Evolutionary conservation across 2,113 vertebrate species (phyloP), one percentile per base, ranked within the genome.

Genomic region (Psammodynastes pulverulentus): DNA sequence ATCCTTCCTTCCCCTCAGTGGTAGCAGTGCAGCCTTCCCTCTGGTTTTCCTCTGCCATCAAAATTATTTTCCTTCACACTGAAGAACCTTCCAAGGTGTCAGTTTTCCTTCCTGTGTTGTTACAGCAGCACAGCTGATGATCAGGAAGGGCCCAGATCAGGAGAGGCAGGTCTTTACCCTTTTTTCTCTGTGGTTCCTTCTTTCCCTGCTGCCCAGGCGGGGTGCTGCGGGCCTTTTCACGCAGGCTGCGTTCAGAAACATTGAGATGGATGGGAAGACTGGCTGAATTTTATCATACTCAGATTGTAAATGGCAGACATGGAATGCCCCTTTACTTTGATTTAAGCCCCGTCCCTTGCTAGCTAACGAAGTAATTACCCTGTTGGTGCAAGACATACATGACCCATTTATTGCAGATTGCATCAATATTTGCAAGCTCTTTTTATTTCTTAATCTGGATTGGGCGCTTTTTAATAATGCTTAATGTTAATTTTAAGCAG

Each of bases 361-460:
- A 90, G 90, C 58, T 90, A 67, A 29, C 29, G 3, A 51, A 79
- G 9, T n/a, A 87, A 67, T 46, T 62, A 4, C n/a, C 29, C 43
- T 46, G 24, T 90, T 46, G 91, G 46, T 21, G 24, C 34, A 56
- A 12, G 26, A 3, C 67, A 1, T 21, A 43, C 17, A 7, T 21
- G 34, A 39, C 34, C 39, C 72, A 23, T 79, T 43, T 79, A 79
- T 19, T 67, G 26, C 67, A 43, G 10, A 23, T 15, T 45, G 52
- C 79, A 24, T 5, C 1, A 21, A 19, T 84, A n/a, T 92, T 67
- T 84, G 88, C 48, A 15, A n/a, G 19, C 58, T 87, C 34, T 43
- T 51, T 48, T 88, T 92, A 90, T 94, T 94, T 93, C 87, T 91
- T 92, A 58, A 0, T 3, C 79, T 90, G 52, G 62, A 92, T 15